Evolutionary conservation across 2,888 invertebrate species (phyloP).

Genomic region (Lacanobia wlatinum): DNA sequence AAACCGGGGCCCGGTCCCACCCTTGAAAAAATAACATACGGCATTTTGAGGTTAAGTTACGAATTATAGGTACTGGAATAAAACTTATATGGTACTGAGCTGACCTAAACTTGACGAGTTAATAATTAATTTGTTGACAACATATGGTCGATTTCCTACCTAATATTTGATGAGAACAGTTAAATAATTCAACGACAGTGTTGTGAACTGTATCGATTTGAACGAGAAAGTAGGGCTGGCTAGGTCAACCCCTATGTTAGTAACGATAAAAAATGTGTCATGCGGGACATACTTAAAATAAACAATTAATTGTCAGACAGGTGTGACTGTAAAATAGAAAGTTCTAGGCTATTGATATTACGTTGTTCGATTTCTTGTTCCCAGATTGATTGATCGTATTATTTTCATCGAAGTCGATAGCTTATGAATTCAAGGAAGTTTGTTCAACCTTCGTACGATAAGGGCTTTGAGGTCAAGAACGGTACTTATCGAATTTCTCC

Average conservation of each 20-base stretch:
- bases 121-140: slow-evolving; percentile 11
- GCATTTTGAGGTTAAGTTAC: slow-evolving; percentile 32
- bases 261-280: slow-evolving; percentile 44
- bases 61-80: not conserved
- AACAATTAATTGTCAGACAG: slow-evolving; percentile 15
- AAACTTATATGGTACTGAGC: not conserved
- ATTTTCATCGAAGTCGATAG: not conserved
- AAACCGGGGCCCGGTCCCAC: not conserved
- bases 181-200: slow-evolving; percentile 51
- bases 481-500: not conserved
- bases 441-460: slow-evolving; percentile 9
- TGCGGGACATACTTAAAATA: slow-evolving; percentile 34
- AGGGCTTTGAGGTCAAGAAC: slow-evolving; percentile 8
- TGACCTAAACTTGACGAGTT: not conserved
- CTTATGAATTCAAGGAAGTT: slow-evolving; percentile 13
- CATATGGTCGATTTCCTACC: slow-evolving; percentile 11
- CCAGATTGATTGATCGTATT: not conserved
- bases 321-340: slow-evolving; percentile 19
- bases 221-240: slow-evolving; percentile 8
- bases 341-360: slow-evolving; percentile 13
- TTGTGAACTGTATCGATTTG: slow-evolving; percentile 60
- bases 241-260: slow-evolving; percentile 54
- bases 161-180: slow-evolving; percentile 34
- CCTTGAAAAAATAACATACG: not conserved
- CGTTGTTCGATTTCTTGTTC: not conserved